Conservation (phyloP, 2,888 invertebrate species). For the Elegia similella region DNA sequence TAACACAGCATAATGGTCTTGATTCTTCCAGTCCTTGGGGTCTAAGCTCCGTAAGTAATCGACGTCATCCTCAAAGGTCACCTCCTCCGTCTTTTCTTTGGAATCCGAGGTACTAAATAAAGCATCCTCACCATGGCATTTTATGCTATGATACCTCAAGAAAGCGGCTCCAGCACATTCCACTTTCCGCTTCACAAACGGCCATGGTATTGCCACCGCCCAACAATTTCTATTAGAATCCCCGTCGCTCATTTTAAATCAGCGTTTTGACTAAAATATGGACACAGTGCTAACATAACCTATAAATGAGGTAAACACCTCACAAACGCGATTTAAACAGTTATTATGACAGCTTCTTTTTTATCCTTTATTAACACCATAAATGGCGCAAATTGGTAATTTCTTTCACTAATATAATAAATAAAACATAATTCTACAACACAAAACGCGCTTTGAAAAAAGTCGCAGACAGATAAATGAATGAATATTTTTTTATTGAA, state of each 20-base stretch:
- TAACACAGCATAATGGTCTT: slow-evolving; percentile 98
- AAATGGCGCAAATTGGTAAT: slow-evolving; percentile 4
- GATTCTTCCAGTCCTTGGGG: slow-evolving; percentile 98
- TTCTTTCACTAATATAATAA: slow-evolving; percentile 18
- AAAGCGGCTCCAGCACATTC: slow-evolving; percentile 79
- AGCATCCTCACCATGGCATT: slow-evolving; percentile 74
- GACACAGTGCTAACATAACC: slow-evolving; percentile 71
- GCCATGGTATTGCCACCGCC: slow-evolving; percentile 58
- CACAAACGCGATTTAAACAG: slow-evolving; percentile 23
- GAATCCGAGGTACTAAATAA: slow-evolving; percentile 63
- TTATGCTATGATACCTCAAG: slow-evolving; percentile 72
- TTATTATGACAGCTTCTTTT: slow-evolving; percentile 18
- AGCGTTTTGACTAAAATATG: slow-evolving; percentile 53
- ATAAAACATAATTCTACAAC: slow-evolving; percentile 21
- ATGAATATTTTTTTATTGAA: background rate
- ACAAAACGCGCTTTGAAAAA: slow-evolving; percentile 27
- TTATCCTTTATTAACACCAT: background rate
- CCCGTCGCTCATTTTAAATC: slow-evolving; percentile 67
- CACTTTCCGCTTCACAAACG: slow-evolving; percentile 61
- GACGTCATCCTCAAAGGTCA: slow-evolving; percentile 85
- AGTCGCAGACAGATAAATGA: slow-evolving; percentile 13
- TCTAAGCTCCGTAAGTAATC: slow-evolving; percentile 93
- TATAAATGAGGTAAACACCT: slow-evolving; percentile 52
- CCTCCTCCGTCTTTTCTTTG: slow-evolving; percentile 69
- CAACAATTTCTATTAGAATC: slow-evolving; percentile 50